A percentile compares a stretch with the other conserved stretches of the same genome.
Evolutionary conservation across 2,888 invertebrate species (phyloP).

Genomic region (Gastracanthus pulcherrimus): DNA sequence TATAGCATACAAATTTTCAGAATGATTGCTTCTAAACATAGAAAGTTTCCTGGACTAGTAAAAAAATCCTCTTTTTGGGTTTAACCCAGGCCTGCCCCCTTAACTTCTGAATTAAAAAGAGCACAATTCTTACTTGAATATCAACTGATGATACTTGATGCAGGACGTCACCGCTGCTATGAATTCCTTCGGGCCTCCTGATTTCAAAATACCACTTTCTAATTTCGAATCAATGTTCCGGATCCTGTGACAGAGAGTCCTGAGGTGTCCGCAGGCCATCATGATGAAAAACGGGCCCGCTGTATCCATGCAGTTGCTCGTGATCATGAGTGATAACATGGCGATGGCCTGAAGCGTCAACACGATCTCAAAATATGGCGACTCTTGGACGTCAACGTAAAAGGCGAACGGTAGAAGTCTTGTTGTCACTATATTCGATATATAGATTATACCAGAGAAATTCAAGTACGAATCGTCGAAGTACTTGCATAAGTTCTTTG

Average conservation of each 20-base stretch:
- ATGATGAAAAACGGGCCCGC: constrained; percentile 61
- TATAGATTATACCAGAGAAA: not conserved
- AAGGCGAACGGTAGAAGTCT: constrained; percentile 10
- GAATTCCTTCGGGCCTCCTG: no score
- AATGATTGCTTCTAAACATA: no score
- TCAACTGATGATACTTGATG: constrained; percentile 14
- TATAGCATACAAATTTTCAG: no score
- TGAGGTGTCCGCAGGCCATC: constrained; percentile 62
- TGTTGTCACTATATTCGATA: not conserved
- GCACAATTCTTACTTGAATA: not conserved
- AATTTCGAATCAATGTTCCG: not conserved
- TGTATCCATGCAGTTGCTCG: constrained; percentile 61
- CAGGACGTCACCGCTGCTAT: not conserved
- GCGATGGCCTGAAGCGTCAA: constrained; percentile 57
- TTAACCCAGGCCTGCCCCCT: no score
- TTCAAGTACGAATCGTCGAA: not conserved
- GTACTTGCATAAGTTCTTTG: no score
- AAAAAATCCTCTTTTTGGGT: not conserved
- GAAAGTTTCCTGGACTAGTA: no score
- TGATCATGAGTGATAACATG: constrained; percentile 57
- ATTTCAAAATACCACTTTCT: no score
- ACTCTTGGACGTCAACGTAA: not conserved
- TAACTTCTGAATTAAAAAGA: not conserved
- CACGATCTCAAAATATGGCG: constrained; percentile 63
- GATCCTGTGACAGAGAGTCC: constrained; percentile 22